Evolutionary conservation across 2,888 invertebrate species (phyloP), one percentile per base, ranked within the genome.

Genomic region (Drosophila limbata): DNA sequence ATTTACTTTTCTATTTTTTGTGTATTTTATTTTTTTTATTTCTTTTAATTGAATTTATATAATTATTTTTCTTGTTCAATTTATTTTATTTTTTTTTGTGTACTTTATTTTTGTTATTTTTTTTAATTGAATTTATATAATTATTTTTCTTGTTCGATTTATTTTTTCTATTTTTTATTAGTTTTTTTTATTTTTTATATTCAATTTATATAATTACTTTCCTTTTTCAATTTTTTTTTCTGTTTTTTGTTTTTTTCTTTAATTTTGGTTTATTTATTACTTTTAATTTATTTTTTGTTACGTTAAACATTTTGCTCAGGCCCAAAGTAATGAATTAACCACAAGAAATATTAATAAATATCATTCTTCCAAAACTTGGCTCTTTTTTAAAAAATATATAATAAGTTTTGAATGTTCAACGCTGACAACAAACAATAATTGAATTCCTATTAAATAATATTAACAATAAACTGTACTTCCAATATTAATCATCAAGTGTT

Each of bases 391-490:
- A 50, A 50, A 45, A 28, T 74, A 67, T 47, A 44, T 19, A 2
- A 42, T 61, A 73, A 76, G 63, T 15, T 42, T 51, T 57, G 55
- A 40, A 35, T 55, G 69, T 55, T 59, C 45, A 50, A 15, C 39
- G 39, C 62, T 52, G 59, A 69, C 61, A 45, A 61, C 28, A 63
- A 68, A 68, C 50, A 61, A 59, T 56, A 71, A 64, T 62, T 44
- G 35, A 44, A 35, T 8, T n/a, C 10, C 25, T 45, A 42, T 63
- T 51, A 33, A 55, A 59, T 68, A 67, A 55, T 56, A 5, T 37
- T 37, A 73, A 55, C 11, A 79, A 69, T 69, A 66, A 79, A 79
- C 60, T 79, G 66, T 81, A 81, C 69, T 70, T 73, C 53, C 65
- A 73, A 71, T 53, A 40, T 9, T 3, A 42, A n/a, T 15, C 8